phyloP scores from a whole-genome alignment of 2,113 vertebrate species.

The Phaetusa simplex region DNA sequence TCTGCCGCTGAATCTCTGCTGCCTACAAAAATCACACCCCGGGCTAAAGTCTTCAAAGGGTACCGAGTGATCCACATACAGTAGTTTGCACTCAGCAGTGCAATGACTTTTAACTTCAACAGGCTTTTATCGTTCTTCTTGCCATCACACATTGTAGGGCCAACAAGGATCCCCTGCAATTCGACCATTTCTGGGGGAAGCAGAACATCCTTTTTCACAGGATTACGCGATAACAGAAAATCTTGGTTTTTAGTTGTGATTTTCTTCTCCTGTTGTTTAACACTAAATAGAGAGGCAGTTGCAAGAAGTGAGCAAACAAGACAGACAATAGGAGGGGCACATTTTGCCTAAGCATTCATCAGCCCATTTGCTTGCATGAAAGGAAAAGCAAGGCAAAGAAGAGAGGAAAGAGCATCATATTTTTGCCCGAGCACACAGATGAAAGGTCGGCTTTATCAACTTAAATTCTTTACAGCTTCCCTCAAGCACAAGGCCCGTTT shows the following conservation, averaged over 20 bases:
- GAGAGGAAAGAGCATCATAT: neutral
- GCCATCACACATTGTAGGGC: neutral
- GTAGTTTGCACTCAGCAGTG: neutral
- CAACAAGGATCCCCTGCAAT: neutral
- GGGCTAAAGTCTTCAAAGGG: neutral
- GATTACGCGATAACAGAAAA: accelerated
- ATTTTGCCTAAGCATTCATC: neutral
- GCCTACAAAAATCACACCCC: neutral
- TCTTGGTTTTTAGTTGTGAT: neutral
- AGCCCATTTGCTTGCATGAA: neutral
- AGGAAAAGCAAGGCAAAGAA: neutral
- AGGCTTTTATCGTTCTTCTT: neutral
- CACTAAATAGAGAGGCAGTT: neutral
- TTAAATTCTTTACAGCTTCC: neutral
- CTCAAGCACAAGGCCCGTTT: neutral
- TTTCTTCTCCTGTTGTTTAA: neutral
- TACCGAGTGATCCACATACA: neutral
- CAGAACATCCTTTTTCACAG: neutral
- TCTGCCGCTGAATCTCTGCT: neutral
- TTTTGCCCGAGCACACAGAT: neutral
- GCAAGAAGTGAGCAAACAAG: neutral
- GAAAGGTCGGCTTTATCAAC: neutral
- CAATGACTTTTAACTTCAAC: neutral
- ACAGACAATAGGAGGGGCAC: neutral
- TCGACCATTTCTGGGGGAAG: neutral